phyloP scores from a whole-genome alignment of 2,113 vertebrate genomes.

The Embiotoca jacksoni region DNA sequence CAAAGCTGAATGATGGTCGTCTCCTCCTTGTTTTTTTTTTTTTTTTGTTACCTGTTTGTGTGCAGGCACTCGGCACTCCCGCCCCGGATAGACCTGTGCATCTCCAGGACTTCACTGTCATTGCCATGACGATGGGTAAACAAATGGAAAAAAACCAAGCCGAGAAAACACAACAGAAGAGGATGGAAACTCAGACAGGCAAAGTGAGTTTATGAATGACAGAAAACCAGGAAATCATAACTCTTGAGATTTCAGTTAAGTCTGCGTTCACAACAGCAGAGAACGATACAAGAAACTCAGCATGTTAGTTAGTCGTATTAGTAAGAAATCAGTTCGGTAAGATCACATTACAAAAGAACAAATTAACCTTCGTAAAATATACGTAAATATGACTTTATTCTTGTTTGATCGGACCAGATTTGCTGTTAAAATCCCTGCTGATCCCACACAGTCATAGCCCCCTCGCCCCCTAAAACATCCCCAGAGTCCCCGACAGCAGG shows the following conservation, averaged over 20 bases:
- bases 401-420: background rate
- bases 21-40: slow-evolving; percentile 20
- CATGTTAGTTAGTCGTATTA: slow-evolving; percentile 74
- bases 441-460: too few species aligned
- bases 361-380: background rate
- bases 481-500: slow-evolving; percentile 29
- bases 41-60: slow-evolving; percentile 95
- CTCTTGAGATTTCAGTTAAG: slow-evolving; percentile 52
- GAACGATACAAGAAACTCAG: slow-evolving; percentile 50
- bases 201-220: slow-evolving; percentile 85
- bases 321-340: slow-evolving; percentile 59
- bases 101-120: slow-evolving; percentile 98
- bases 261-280: slow-evolving; percentile 45
- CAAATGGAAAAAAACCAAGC: slow-evolving; percentile 83
- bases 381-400: background rate
- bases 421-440: background rate
- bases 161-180: slow-evolving; percentile 82
- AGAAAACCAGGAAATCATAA: slow-evolving; percentile 80
- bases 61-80: slow-evolving; percentile 99
- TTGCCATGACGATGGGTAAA: slow-evolving; percentile 92
- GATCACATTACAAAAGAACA: slow-evolving; percentile 32
- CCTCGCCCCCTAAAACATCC: background rate
- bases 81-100: slow-evolving; percentile 98
- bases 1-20: slow-evolving; percentile 48
- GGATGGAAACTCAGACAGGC: slow-evolving; percentile 82